Evolutionary conservation across 2,888 invertebrate genomes (phyloP), one percentile per base, ranked within the genome.

Genomic region (Aphodius sticticus): DNA sequence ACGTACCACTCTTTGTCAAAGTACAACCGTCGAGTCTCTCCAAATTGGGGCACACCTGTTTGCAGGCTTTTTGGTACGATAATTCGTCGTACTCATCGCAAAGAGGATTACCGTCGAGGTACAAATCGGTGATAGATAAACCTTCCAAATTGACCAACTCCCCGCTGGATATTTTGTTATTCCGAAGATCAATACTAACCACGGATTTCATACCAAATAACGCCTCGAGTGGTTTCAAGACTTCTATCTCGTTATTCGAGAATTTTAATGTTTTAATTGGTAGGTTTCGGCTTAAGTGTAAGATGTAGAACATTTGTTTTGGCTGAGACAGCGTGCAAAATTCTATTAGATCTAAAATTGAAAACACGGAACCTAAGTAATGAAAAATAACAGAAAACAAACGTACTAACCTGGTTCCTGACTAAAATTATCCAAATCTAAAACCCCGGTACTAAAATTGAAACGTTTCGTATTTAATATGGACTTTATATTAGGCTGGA

Each of bases 81-180:
- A 89, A 87, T 0, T 92, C 90, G 77, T 92, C 92, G 84, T 92
- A 94, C 84, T 93, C 92, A 77, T 91, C 91, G 85, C 95, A 95
- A 0, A 96, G 84, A 0, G 94, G 94, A 89, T 96, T 96, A 0
- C 93, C 93, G 84, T 95, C 94, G 38, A 96, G 86, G 82, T 88
- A 89, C 7, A 96, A 82, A 76, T 87, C 86, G 70, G 84, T 86
- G 26, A 88, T 7, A 7, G 70, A 35, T 35, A 80, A 77, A 16
- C 77, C 70, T 78, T 80, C 79, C 37, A 83, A 69, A 7, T 69
- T 16, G 9, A 37, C 69, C 69, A 82, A 75, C 36, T 79, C 79
- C 0, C 69, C 16, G n/a, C 80, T 76, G 69, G 77, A 76, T 36
- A 83, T 80, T 76, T 79, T 80, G 81, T 85, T 85, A 26, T 82